These are phyloP conservation scores for Sminthurinus signatus DNA, from an alignment of 1,140 invertebrate genomes.

Conservation along the genomic window DNA sequence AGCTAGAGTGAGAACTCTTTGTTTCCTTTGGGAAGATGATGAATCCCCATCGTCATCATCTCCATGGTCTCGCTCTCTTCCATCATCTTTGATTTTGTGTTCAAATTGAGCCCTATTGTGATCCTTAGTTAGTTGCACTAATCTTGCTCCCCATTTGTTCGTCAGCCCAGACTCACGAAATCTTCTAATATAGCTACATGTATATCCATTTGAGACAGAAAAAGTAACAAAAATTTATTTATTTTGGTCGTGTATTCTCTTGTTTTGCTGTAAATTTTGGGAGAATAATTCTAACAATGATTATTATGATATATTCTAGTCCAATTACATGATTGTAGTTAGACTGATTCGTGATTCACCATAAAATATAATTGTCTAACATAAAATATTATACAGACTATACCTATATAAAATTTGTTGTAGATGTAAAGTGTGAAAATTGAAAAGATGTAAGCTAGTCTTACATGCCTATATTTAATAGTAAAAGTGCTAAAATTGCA, in stretches of 20 bases:
- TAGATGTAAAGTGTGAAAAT: too few relatives aligned
- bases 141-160: slow-evolving; percentile 59
- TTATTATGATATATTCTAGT: slow-evolving; percentile 3
- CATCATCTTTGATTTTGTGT: not conserved
- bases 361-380: not conserved
- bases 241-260: not conserved
- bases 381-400: too few relatives aligned
- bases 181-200: slow-evolving; percentile 47
- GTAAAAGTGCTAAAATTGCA: too few relatives aligned
- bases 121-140: slow-evolving; percentile 21
- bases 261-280: too few relatives aligned
- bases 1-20: slow-evolving; percentile 21
- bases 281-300: not conserved
- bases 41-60: slow-evolving; percentile 12
- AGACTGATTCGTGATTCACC: not conserved
- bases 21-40: slow-evolving; percentile 7
- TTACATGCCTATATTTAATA: too few relatives aligned
- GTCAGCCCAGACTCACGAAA: slow-evolving; percentile 68
- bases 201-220: too few relatives aligned
- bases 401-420: too few relatives aligned
- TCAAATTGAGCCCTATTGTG: slow-evolving; percentile 16
- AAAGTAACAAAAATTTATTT: not conserved
- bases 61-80: not conserved
- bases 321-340: not conserved
- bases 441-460: too few relatives aligned